phyloP scores from a whole-genome alignment of 92 coral and sea anemone genomes.

The Isaurus tuberculatus region DNA sequence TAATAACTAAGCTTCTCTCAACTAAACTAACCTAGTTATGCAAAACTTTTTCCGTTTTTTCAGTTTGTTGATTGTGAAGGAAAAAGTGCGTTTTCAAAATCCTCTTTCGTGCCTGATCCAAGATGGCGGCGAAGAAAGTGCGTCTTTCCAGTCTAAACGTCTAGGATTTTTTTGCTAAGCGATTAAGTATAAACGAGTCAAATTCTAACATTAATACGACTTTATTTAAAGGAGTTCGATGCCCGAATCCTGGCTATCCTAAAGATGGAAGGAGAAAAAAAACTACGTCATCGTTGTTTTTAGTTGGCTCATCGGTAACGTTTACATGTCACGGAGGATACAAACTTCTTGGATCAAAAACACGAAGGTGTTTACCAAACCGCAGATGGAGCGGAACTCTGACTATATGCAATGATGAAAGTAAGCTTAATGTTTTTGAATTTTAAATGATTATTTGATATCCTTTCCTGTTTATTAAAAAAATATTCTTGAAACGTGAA shows the following conservation, averaged over 20 bases:
- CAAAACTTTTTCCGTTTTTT: no score
- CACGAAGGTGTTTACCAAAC: slow-evolving; percentile 73
- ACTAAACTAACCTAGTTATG: no score
- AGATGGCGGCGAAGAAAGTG: no score
- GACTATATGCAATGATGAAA: slow-evolving; percentile 78
- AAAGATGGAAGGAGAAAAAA: slow-evolving; percentile 73
- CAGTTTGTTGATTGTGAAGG: no score
- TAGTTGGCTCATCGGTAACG: slow-evolving; percentile 63
- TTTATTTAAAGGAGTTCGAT: slow-evolving; percentile 54
- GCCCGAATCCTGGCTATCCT: slow-evolving; percentile 78
- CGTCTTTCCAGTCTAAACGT: no score
- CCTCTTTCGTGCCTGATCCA: no score
- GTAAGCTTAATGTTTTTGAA: slow-evolving; percentile 55
- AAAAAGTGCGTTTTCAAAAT: no score
- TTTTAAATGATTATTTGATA: background rate
- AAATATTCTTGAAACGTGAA: no score
- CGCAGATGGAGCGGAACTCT: slow-evolving; percentile 82
- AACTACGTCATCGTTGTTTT: slow-evolving; percentile 29
- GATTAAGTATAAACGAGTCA: background rate
- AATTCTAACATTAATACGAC: background rate
- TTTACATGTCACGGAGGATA: slow-evolving; percentile 80
- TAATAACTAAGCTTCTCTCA: no score
- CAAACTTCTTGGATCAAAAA: slow-evolving; percentile 75
- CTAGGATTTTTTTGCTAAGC: no score
- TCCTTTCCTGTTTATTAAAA: background rate